A percentile compares a stretch with the other conserved stretches of the same genome.
Conservation (phyloP, 1,140 invertebrate species). For the Tetranychus urticae region DNA sequence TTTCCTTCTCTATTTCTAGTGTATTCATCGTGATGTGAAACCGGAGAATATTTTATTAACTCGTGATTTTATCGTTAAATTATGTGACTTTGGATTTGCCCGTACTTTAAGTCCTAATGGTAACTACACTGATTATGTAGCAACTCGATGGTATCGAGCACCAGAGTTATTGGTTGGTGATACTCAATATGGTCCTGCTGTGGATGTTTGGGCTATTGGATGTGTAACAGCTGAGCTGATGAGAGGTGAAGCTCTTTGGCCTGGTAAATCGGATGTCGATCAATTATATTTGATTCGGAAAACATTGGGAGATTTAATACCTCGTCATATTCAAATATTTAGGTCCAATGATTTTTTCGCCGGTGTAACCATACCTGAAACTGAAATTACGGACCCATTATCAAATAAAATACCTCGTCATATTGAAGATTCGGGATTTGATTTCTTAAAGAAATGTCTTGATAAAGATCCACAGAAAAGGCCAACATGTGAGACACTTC, state of each 20-base stretch:
- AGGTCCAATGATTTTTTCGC: conserved; percentile 78
- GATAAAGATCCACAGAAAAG: conserved; percentile 76
- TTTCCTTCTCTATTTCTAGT: conserved; percentile 20
- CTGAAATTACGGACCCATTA: conserved; percentile 39
- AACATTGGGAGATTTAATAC: conserved; percentile 55
- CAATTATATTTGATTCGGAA: conserved; percentile 84
- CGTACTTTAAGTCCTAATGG: conserved; percentile 81
- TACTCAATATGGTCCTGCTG: conserved; percentile 82
- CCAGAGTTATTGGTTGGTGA: conserved; percentile 91
- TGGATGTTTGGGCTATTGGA: conserved; percentile 90
- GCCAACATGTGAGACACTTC: conserved; percentile 64
- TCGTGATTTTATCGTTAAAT: conserved; percentile 69
- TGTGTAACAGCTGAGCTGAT: conserved; percentile 90
- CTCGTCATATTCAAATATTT: conserved; percentile 82
- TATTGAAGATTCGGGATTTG: conserved; percentile 38
- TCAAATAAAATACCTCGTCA: conserved; percentile 54
- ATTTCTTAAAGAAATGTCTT: conserved; percentile 69
- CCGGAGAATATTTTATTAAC: conserved; percentile 98
- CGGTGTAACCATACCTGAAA: conserved; percentile 62
- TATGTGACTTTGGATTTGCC: conserved; percentile 83
- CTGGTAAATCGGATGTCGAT: conserved; percentile 92
- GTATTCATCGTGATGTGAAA: conserved; percentile 90
- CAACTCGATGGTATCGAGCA: conserved; percentile 91
- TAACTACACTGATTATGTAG: conserved; percentile 98
- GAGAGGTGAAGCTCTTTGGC: conserved; percentile 85